Evolutionary conservation across 2,113 vertebrate species (phyloP).

Genomic region (Leucopsar rothschildi): DNA sequence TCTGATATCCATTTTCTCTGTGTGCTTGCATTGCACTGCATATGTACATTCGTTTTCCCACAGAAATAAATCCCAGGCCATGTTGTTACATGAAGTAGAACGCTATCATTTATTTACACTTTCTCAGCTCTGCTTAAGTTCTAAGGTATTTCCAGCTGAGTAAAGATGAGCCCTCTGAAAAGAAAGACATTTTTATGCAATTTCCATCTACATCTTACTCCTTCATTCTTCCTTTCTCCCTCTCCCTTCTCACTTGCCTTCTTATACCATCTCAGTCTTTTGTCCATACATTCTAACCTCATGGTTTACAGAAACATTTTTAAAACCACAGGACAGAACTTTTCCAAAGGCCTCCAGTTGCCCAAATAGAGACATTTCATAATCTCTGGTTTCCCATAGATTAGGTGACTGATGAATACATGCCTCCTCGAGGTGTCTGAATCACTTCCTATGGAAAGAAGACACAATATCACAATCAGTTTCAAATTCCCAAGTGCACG

Average conservation of each 20-base stretch:
- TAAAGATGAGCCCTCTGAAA: not conserved
- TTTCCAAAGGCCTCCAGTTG: not conserved
- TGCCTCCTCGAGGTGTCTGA: constrained; percentile 18
- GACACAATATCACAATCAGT: not conserved
- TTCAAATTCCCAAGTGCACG: not conserved
- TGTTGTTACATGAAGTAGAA: not conserved
- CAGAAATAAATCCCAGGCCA: not conserved
- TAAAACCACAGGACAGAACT: not conserved
- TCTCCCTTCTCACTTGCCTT: not conserved
- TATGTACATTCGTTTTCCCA: not conserved
- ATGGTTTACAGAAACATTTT: not conserved
- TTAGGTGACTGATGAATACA: not conserved
- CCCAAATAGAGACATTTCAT: not conserved
- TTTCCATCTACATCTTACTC: not conserved
- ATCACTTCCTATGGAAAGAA: constrained; percentile 8
- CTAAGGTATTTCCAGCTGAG: not conserved
- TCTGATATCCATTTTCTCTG: not conserved
- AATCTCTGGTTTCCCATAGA: not conserved
- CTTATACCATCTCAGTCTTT: not conserved
- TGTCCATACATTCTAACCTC: not conserved
- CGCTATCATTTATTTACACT: not conserved
- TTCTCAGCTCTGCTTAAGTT: not conserved
- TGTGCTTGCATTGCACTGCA: not conserved
- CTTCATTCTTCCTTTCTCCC: not conserved
- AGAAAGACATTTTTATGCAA: not conserved